These are phyloP conservation scores for Gobius niger DNA, from an alignment of 2,113 vertebrate species.

Conservation along the genomic window DNA sequence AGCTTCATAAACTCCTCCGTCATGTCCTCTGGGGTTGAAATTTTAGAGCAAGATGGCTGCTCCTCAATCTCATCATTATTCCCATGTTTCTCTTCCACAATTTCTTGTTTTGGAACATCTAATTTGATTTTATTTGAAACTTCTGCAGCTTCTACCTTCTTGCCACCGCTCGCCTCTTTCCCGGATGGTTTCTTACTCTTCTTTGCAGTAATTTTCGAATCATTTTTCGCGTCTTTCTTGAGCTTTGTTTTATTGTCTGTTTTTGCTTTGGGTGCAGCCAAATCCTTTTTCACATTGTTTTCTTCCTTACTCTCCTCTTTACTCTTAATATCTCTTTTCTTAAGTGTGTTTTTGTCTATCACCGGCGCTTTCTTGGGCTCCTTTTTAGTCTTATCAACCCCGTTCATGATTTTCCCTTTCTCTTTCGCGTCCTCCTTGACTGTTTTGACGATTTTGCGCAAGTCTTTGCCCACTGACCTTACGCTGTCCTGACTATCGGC, in stretches of 20 bases:
- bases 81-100: slow-evolving; percentile 7
- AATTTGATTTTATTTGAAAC: slow-evolving; percentile 26
- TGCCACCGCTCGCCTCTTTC: slow-evolving; percentile 62
- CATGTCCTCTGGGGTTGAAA: slow-evolving; percentile 78
- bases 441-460: slow-evolving; percentile 48
- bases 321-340: slow-evolving; percentile 69
- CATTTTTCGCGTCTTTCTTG: slow-evolving; percentile 79
- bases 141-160: slow-evolving; percentile 31
- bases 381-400: slow-evolving; percentile 75
- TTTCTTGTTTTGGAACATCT: slow-evolving; percentile 11
- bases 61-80: slow-evolving; percentile 28
- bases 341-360: slow-evolving; percentile 63
- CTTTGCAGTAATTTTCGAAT: slow-evolving; percentile 74
- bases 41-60: slow-evolving; percentile 64
- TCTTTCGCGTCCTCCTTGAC: slow-evolving; percentile 61
- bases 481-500: slow-evolving; percentile 86
- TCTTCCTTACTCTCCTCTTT: slow-evolving; percentile 80
- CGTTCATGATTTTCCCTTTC: slow-evolving; percentile 75
- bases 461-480: slow-evolving; percentile 73
- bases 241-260: slow-evolving; percentile 78
- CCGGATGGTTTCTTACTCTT: slow-evolving; percentile 51
- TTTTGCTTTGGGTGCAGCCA: slow-evolving; percentile 67
- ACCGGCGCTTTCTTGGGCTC: slow-evolving; percentile 57
- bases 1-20: slow-evolving; percentile 65
- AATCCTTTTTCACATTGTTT: slow-evolving; percentile 61